phyloP scores from a whole-genome alignment of 2,113 vertebrate species.

The Petroica traversi region DNA sequence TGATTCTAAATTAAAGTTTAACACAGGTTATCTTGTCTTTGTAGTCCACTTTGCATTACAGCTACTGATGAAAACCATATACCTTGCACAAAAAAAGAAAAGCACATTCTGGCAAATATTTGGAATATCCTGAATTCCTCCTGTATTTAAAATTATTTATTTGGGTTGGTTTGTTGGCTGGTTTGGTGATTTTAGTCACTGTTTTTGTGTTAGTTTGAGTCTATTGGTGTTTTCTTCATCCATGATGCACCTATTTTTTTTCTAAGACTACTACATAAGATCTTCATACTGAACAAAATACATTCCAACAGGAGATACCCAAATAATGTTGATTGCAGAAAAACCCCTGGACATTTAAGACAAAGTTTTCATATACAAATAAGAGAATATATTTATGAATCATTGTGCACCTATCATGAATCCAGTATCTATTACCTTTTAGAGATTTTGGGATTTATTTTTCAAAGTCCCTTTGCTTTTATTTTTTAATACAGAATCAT shows the following conservation, averaged over 20 bases:
- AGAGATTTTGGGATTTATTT: neutral
- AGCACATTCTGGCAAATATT: neutral
- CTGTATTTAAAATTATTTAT: neutral
- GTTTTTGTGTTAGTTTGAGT: neutral
- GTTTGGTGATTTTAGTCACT: neutral
- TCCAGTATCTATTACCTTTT: neutral
- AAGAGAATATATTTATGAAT: neutral
- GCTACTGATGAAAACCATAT: neutral
- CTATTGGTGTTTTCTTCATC: neutral
- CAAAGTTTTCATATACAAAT: neutral
- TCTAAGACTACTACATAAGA: neutral
- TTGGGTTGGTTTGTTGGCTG: neutral
- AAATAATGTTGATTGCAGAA: neutral
- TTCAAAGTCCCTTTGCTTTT: neutral
- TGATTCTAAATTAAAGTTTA: neutral
- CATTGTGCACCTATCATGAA: neutral
- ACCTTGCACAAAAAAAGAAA: neutral
- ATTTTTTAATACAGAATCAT: neutral
- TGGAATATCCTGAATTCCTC: neutral
- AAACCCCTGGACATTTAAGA: neutral
- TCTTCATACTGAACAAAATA: neutral
- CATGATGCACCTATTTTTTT: neutral
- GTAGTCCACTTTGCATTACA: neutral
- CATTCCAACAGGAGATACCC: neutral
- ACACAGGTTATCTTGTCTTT: neutral